These are phyloP conservation scores for Ageneiosus marmoratus DNA, from an alignment of 2,113 vertebrate species.

Conservation along the genomic window DNA sequence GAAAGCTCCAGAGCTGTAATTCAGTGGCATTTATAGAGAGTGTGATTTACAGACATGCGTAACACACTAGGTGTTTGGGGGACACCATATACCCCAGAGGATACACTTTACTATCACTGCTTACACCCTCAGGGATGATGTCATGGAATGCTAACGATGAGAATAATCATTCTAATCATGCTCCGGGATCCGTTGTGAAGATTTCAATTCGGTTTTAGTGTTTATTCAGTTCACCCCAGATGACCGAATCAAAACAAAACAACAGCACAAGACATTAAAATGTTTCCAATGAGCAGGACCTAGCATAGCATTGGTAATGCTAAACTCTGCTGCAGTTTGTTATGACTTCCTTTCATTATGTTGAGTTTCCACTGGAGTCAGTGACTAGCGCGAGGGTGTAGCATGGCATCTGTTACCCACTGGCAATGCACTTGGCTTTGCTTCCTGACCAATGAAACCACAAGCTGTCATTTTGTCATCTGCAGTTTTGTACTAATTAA, in stretches of 20 bases:
- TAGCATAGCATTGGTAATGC: too few relatives aligned
- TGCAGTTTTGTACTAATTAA: too few relatives aligned
- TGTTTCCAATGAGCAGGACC: too few relatives aligned
- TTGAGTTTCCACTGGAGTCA: too few relatives aligned
- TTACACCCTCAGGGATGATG: neutral
- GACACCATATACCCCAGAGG: neutral
- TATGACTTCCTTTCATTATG: too few relatives aligned
- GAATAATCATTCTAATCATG: neutral
- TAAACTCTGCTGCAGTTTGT: too few relatives aligned
- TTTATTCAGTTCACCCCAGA: neutral
- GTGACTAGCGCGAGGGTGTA: too few relatives aligned
- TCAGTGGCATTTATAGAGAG: conserved; percentile 7
- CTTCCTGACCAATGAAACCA: too few relatives aligned
- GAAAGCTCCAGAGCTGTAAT: neutral
- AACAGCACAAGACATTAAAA: neutral
- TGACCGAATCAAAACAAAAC: neutral
- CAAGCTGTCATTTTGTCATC: too few relatives aligned
- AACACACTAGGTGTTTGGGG: neutral
- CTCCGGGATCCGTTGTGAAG: neutral
- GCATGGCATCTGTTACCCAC: too few relatives aligned
- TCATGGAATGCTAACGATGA: conserved; percentile 1
- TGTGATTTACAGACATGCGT: conserved; percentile 12
- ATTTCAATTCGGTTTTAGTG: neutral
- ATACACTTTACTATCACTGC: neutral
- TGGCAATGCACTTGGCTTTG: too few relatives aligned